Base-by-base conservation (phyloP, 1,140 invertebrate genomes). In the Acromyrmex echinatior region DNA sequence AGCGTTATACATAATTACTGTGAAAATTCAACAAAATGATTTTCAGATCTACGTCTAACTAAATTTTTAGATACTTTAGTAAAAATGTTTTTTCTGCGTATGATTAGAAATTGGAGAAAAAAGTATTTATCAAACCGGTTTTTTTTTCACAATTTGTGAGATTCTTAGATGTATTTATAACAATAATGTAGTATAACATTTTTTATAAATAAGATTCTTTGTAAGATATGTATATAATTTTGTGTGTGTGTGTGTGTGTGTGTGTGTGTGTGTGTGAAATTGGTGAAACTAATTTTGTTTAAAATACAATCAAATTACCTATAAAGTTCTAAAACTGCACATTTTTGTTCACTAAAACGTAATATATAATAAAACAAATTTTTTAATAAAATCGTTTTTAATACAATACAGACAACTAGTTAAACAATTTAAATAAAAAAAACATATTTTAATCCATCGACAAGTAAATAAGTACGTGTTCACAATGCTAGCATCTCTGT, bases 381-480 rank as follows among this genome's bases (percentile, higher is more conserved):
- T 60, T 76, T 21, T 9, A 76, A 39, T 76, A 18, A 76, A 10
- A 39, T 60, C 7, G 3, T 60, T 74, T 39, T 25, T 76, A 14
- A 21, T 25, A 18, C 53, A 76, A 2, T 7, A 25, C 9, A 25
- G 18, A 78, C 10, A 63, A 78, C 10, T 7, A 12, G 3, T 49
- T 6, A 3, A 39, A 14, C 12, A 60, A 45, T 60, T 76, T 76
- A 76, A 76, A 76, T 76, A 76, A 35, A 21, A 74, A 76, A 39
- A 0, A 35, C 0, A 31, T 31, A 31, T 65, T 79, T 79, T 25
- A 77, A 4, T 77, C 1, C 12, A 71, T 77, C 21, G 56, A 25
- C 7, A 60, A 60, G 21, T 58, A 78, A 79, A 49, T 74, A 56
- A 76, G 53, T 16, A 76, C 3, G 12, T 21, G 28, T 56, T 74